These are phyloP conservation scores for Chondrilla cf. caribensis DNA, from an alignment of 37 sponge, comb jelly and placozoan genomes.

Conservation along the genomic window DNA sequence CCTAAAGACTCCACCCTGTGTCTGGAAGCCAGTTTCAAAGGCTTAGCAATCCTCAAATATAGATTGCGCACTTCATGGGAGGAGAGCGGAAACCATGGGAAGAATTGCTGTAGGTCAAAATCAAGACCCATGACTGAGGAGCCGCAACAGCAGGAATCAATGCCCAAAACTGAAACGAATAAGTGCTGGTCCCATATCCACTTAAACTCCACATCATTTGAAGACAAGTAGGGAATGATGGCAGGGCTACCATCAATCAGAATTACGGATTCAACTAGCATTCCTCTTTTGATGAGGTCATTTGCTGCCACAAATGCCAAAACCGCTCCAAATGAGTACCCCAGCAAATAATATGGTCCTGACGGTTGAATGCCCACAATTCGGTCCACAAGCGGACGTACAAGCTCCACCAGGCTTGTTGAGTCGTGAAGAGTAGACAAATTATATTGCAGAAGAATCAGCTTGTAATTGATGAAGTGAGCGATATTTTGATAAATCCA, in stretches of 20 bases:
- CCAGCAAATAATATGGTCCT: slow-evolving; percentile 31
- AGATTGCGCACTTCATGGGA: background rate
- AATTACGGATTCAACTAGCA: background rate
- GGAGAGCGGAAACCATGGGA: slow-evolving; percentile 14
- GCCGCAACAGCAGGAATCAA: background rate
- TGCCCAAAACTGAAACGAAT: background rate
- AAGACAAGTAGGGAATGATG: background rate
- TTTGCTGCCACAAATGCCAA: slow-evolving; percentile 25
- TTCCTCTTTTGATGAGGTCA: slow-evolving; percentile 19
- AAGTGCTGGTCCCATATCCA: background rate
- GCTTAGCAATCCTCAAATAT: background rate
- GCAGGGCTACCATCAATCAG: slow-evolving; percentile 11
- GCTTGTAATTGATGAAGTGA: background rate
- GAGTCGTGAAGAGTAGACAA: background rate
- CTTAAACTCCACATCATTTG: background rate
- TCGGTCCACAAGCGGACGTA: background rate
- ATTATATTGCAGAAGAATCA: background rate
- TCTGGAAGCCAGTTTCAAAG: background rate
- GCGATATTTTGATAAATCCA: background rate
- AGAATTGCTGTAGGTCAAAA: background rate
- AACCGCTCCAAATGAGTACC: slow-evolving; percentile 34
- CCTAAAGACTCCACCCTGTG: background rate
- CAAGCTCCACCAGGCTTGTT: slow-evolving; percentile 7
- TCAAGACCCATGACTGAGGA: background rate
- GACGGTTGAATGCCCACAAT: slow-evolving; percentile 17